These are phyloP conservation scores for Tetraodon nigroviridis DNA, from an alignment of 2,113 vertebrate genomes.

Conservation along the genomic window DNA sequence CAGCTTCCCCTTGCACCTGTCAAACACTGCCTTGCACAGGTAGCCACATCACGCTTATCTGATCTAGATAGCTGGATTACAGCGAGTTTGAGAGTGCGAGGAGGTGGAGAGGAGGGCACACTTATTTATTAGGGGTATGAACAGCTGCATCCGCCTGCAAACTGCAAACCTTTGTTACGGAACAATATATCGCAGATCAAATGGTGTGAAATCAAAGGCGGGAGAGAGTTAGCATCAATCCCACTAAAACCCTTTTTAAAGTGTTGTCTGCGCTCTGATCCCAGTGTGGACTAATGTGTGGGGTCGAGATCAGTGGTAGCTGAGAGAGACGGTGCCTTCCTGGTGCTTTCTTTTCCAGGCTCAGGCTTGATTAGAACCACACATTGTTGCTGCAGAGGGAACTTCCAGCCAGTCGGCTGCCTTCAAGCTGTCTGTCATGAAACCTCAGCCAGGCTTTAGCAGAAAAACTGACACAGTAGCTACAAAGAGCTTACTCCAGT, in stretches of 20 bases:
- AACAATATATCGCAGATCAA: conserved; percentile 79
- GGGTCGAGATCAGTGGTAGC: conserved; percentile 63
- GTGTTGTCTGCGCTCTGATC: conserved; percentile 69
- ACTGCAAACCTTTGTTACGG: conserved; percentile 74
- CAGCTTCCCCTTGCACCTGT: conserved; percentile 83
- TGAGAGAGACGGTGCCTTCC: conserved; percentile 67
- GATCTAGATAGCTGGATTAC: conserved; percentile 83
- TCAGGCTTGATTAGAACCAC: conserved; percentile 66
- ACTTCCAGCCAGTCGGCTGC: conserved; percentile 23
- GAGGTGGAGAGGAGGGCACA: conserved; percentile 30
- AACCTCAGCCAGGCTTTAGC: conserved; percentile 10
- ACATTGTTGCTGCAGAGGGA: conserved; percentile 45
- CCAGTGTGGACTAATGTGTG: conserved; percentile 57
- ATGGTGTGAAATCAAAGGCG: conserved; percentile 73
- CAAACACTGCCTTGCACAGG: conserved; percentile 80
- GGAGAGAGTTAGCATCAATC: conserved; percentile 71
- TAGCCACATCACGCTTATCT: conserved; percentile 81
- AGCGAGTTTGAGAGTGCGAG: conserved; percentile 62
- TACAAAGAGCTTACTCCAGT: conserved; percentile 45
- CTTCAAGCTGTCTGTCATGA: conserved; percentile 17
- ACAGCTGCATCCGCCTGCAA: conserved; percentile 82
- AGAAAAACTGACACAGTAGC: conserved; percentile 24
- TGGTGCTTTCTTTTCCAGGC: conserved; percentile 66
- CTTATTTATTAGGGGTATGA: conserved; percentile 74
- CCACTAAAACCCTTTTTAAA: conserved; percentile 64